Base-by-base conservation (phyloP, 1,140 invertebrate genomes). In the Cotesia glomerata region DNA sequence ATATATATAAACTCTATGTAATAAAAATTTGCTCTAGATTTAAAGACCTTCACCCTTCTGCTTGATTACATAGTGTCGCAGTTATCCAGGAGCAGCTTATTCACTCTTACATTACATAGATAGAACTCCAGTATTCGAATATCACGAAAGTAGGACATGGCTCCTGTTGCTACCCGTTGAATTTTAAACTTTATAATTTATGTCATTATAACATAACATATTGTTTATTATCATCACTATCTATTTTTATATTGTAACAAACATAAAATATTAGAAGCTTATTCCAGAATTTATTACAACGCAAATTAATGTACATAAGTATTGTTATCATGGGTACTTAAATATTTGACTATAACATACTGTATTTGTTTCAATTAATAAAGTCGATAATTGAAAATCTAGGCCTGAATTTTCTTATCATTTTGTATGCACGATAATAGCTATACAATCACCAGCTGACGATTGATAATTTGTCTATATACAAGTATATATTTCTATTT, bases 41-140 rank as follows among this genome's bases (percentile, higher is more conserved):
- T 39, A 18, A 14, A 45, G 36, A 45, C 63, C 63, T 45, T 65
- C n/a, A 65, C n/a, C 59, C 32, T 35, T 62, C 63, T 49, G 18
- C 11, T 49, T 13, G 32, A 13, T 61, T 18, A 45, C 39, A 45
- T 45, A 45, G 39, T 45, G 39, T 45, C 16, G 9, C 11, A 65
- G 45, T n/a, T 45, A 36, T 18, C 45, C 11, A 7, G 45, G 16
- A 62, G 26, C 35, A n/a, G 34, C 26, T 49, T 64, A 64, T 7
- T 49, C 14, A 36, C 14, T 34, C 34, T 18, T 18, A 34, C 13
- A 13, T 54, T 67, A 67, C 65, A 67, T 54, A 51, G 16, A 54
- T 49, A 8, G 52, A 67, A 36, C 39, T 11, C 26, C 65, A 54
- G 32, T 11, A 67, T 62, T 11, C 49, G 32, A 67, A 62, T 36